Evolutionary conservation across 1,140 invertebrate genomes (phyloP).

Genomic region (Drosophila setifemur): DNA sequence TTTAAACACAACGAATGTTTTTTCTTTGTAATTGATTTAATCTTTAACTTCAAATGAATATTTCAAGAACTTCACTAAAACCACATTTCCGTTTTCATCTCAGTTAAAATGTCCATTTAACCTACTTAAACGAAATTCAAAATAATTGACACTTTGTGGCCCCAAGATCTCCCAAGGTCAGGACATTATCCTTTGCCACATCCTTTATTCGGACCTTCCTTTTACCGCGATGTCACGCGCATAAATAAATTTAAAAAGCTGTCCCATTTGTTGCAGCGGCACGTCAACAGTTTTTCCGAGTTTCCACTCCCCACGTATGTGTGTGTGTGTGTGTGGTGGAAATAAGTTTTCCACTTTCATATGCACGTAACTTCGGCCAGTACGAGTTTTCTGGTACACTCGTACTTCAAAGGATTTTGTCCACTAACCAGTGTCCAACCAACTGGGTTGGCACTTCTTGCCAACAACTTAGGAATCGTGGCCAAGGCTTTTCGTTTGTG

Average conservation of each 20-base stretch:
- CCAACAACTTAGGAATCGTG: not conserved
- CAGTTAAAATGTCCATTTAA: no score
- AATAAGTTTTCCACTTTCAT: constrained; percentile 38
- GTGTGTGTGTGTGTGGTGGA: no score
- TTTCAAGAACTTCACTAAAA: no score
- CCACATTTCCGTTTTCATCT: no score
- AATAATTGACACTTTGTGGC: constrained; percentile 5
- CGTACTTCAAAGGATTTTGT: constrained; percentile 16
- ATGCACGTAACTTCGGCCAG: constrained; percentile 35
- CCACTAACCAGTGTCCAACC: not conserved
- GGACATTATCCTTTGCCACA: not conserved
- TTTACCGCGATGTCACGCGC: constrained; percentile 32
- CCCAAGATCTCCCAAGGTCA: constrained; percentile 13
- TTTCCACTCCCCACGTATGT: constrained; percentile 19
- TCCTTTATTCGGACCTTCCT: not conserved
- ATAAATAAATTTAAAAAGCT: constrained; percentile 62
- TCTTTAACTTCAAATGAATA: no score
- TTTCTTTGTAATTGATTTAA: no score
- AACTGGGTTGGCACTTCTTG: not conserved
- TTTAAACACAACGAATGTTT: no score
- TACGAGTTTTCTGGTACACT: constrained; percentile 35
- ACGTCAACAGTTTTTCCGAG: constrained; percentile 14
- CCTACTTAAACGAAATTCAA: not conserved
- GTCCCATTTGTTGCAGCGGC: constrained; percentile 53
- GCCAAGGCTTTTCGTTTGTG: constrained; percentile 1